Evolutionary conservation across 2,113 vertebrate species (phyloP).

Genomic region (Eptatretus burgeri): DNA sequence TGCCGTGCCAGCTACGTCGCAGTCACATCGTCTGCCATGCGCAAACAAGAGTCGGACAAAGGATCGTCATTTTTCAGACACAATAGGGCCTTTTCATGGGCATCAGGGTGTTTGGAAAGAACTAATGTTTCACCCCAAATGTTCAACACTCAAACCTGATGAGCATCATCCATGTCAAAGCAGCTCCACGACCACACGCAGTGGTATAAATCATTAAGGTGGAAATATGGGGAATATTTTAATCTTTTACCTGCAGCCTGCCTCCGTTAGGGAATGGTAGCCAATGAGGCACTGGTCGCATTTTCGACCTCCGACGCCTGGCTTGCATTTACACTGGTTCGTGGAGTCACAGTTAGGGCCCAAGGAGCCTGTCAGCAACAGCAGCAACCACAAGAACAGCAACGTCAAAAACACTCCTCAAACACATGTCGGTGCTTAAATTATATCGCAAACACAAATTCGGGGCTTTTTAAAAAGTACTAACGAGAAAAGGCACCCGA

Average conservation of each 20-base stretch:
- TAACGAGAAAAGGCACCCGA: too few species aligned
- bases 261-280: conserved; percentile 49
- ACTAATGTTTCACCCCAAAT: not conserved
- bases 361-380: conserved; percentile 23
- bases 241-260: conserved; percentile 51
- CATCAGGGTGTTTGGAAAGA: too few species aligned
- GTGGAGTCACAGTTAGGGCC: conserved; percentile 31
- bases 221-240: not conserved
- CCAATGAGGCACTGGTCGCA: conserved; percentile 45
- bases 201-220: too few species aligned
- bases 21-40: conserved; percentile 31
- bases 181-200: too few species aligned
- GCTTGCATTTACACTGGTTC: conserved; percentile 34
- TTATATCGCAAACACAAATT: not conserved
- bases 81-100: too few species aligned
- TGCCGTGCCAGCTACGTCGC: conserved; percentile 24
- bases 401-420: not conserved
- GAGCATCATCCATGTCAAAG: too few species aligned
- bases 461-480: not conserved
- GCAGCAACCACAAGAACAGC: not conserved
- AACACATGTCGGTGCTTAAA: not conserved
- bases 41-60: not conserved
- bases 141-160: not conserved
- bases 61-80: too few species aligned
- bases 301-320: conserved; percentile 36